Percentiles rank a stretch among this genome's conserved stretches.
These are phyloP conservation scores for Ascidia mentula DNA, from an alignment of 23 tunicate genomes.

Conservation along the genomic window DNA sequence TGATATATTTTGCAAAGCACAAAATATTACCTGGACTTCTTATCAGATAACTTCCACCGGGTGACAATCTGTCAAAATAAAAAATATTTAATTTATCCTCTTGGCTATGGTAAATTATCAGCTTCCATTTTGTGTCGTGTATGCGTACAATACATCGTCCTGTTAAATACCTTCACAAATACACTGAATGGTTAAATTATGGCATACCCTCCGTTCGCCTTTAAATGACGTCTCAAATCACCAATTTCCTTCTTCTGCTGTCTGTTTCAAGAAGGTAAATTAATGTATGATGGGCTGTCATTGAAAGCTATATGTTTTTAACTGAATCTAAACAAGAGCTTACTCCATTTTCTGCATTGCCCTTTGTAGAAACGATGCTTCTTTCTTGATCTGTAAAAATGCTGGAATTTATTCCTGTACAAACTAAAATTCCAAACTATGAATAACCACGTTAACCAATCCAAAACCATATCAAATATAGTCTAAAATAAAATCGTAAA, in stretches of 20 bases:
- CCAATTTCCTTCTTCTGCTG: background rate
- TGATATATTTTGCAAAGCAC: too few relatives aligned
- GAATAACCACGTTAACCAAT: too few relatives aligned
- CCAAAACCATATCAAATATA: too few relatives aligned
- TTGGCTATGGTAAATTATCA: too few relatives aligned
- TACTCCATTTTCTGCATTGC: background rate
- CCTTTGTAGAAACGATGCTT: background rate
- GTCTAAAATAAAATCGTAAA: too few relatives aligned
- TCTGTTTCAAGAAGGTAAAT: too few relatives aligned
- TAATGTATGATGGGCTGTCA: background rate
- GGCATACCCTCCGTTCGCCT: background rate
- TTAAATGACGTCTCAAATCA: background rate
- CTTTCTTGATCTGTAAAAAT: background rate
- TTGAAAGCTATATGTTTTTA: background rate
- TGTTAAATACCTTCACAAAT: too few relatives aligned
- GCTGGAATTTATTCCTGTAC: too few relatives aligned
- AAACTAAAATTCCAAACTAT: too few relatives aligned
- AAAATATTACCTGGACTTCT: background rate
- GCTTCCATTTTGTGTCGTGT: too few relatives aligned
- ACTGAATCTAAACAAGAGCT: background rate
- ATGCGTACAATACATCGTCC: too few relatives aligned
- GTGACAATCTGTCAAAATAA: background rate
- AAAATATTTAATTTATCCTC: background rate
- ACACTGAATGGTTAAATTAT: too few relatives aligned
- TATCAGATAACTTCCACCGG: background rate